phyloP scores from a whole-genome alignment of 1,140 invertebrate species.

The Odontomachus brunneus region DNA sequence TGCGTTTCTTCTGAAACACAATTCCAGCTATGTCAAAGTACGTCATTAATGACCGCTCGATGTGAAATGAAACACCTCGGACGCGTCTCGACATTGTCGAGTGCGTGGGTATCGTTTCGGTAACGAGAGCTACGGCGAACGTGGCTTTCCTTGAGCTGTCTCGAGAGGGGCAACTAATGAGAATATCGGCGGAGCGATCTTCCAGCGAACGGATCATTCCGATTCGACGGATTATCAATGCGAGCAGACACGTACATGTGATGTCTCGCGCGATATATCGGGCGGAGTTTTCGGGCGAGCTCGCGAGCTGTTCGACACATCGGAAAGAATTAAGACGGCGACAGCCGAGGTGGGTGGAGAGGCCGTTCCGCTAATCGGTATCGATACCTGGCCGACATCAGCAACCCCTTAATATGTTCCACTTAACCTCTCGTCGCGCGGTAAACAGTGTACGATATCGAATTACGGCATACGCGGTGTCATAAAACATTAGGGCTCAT shows the following conservation, averaged over 20 bases:
- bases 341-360: neutral
- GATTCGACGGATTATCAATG: constrained; percentile 37
- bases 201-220: neutral
- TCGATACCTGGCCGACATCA: constrained; percentile 28
- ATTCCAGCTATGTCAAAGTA: neutral
- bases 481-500: neutral
- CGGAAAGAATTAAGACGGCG: constrained; percentile 37
- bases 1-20: neutral
- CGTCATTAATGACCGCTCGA: constrained; percentile 24
- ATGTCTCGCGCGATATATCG: constrained; percentile 8
- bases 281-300: neutral
- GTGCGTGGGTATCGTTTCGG: constrained; percentile 14
- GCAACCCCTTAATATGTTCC: constrained; percentile 30
- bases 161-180: constrained; percentile 41
- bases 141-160: constrained; percentile 43
- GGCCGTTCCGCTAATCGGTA: neutral
- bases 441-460: constrained; percentile 27
- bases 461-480: too few species aligned
- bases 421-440: constrained; percentile 20
- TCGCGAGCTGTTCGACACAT: neutral
- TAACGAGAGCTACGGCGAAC: constrained; percentile 31
- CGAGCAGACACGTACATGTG: neutral
- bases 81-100: constrained; percentile 20
- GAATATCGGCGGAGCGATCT: constrained; percentile 26
- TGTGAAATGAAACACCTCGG: constrained; percentile 8